Base-by-base conservation (phyloP, 2,797 vertebrate genomes). In the Odontamblyopus rebecca region DNA sequence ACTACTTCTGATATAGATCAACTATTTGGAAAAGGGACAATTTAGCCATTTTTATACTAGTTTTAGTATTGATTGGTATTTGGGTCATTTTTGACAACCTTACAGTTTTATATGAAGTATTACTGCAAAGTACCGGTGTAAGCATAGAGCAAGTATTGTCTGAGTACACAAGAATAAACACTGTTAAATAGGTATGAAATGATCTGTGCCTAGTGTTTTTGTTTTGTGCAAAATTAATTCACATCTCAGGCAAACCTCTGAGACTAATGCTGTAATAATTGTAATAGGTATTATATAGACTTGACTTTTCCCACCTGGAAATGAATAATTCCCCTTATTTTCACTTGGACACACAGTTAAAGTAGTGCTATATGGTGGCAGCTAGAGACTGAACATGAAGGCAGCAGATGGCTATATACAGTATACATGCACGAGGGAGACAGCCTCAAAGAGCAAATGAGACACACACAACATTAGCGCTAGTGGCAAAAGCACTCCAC, bases 301-400 rank as follows among this genome's bases (percentile, higher is more conserved):
- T 61, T 38, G 4, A 44, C 61, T 23, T 41, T 41, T 63, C 61
- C 18, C 61, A 41, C 73, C 32, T 18, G 67, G 76, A 84, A 81
- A 88, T 82, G 75, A 75, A 88, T 88, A 80, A 79, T 77, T 77
- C 72, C 72, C 72, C 71, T 67, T 68, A 69, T 74, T 60, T 82
- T 72, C 62, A 81, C 80, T 78, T 68, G 41, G 67, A 71, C 64
- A 82, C 41, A 74, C 15, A 72, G 74, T 67, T 67, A 72, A 44
- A 44, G 41, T 12, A 13, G 41, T 15, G 30, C 74, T 16, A 62
- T 63, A 79, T 57, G 78, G 77, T 74, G 75, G 69, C 69, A 86
- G 71, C 71, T 67, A 67, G 53, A 77, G 65, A 63, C 56, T 71
- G 74, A 35, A 62, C 63, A 60, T 54, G 62, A 50, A 73, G 62